These are phyloP conservation scores for Chionis minor DNA, from an alignment of 2,113 vertebrate species.

Conservation along the genomic window DNA sequence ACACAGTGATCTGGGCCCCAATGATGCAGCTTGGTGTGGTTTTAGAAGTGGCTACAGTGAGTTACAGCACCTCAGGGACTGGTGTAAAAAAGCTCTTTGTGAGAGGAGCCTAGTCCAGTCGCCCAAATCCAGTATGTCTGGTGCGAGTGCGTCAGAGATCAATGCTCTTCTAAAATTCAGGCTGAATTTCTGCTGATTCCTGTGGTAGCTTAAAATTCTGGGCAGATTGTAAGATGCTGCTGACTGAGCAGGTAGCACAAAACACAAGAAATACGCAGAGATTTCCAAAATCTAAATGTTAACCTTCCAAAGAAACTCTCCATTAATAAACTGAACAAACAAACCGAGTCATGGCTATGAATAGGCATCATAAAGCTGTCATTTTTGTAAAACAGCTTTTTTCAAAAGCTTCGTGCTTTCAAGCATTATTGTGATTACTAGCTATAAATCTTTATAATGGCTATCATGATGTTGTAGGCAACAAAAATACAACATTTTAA, in stretches of 20 bases:
- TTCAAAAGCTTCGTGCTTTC: neutral
- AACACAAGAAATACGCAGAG: neutral
- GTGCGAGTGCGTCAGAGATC: neutral
- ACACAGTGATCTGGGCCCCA: neutral
- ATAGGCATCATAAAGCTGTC: neutral
- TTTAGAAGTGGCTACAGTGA: neutral
- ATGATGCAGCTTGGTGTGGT: neutral
- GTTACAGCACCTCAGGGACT: neutral
- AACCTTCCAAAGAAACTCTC: neutral
- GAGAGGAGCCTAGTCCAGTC: neutral
- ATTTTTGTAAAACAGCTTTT: neutral
- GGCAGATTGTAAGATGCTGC: neutral
- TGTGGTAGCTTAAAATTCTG: neutral
- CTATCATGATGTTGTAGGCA: neutral
- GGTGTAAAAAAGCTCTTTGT: fast-evolving
- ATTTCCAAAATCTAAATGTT: neutral
- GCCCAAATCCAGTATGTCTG: neutral
- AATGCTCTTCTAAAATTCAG: neutral
- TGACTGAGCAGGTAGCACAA: neutral
- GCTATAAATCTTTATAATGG: neutral
- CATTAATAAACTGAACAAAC: neutral
- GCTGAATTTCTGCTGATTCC: neutral
- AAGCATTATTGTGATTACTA: neutral
- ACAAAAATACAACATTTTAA: neutral
- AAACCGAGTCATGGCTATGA: neutral